Percentiles rank a stretch among this genome's conserved stretches.
These are phyloP conservation scores for Gonocerus acuteangulatus DNA, from an alignment of 2,888 invertebrate genomes.

Conservation along the genomic window DNA sequence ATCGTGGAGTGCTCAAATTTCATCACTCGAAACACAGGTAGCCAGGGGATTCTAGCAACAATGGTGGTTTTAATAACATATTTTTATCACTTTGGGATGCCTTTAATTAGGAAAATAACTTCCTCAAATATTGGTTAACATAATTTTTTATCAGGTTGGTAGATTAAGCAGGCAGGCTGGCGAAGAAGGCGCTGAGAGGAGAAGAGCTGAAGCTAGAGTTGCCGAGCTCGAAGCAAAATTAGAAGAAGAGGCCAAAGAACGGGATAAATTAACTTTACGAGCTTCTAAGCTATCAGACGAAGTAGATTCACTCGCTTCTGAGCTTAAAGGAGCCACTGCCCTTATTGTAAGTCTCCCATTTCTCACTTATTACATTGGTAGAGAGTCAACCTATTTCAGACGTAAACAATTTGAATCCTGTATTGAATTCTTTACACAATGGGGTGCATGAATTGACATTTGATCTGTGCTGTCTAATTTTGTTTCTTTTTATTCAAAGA, in stretches of 20 bases:
- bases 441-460: too few species aligned
- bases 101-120: not conserved
- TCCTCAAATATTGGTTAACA: not conserved
- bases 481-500: too few species aligned
- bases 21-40: conserved; percentile 82
- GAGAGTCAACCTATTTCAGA: too few species aligned
- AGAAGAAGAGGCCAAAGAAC: conserved; percentile 35
- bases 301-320: conserved; percentile 50
- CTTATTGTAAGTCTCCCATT: conserved; percentile 30
- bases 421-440: too few species aligned
- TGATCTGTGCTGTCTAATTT: too few species aligned
- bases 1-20: conserved; percentile 85
- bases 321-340: conserved; percentile 46
- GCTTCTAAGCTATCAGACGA: conserved; percentile 47
- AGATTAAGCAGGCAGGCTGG: conserved; percentile 74
- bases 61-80: conserved; percentile 22
- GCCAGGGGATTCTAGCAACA: conserved; percentile 28
- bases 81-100: not conserved
- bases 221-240: conserved; percentile 56
- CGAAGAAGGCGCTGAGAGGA: conserved; percentile 72
- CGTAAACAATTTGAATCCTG: too few species aligned
- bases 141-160: conserved; percentile 51
- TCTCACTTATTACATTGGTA: too few species aligned
- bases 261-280: conserved; percentile 46
- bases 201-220: conserved; percentile 59